Percentiles rank a stretch among this genome's conserved stretches.
Conservation (phyloP, 2,888 invertebrate genomes). For the Congeria kusceri region DNA sequence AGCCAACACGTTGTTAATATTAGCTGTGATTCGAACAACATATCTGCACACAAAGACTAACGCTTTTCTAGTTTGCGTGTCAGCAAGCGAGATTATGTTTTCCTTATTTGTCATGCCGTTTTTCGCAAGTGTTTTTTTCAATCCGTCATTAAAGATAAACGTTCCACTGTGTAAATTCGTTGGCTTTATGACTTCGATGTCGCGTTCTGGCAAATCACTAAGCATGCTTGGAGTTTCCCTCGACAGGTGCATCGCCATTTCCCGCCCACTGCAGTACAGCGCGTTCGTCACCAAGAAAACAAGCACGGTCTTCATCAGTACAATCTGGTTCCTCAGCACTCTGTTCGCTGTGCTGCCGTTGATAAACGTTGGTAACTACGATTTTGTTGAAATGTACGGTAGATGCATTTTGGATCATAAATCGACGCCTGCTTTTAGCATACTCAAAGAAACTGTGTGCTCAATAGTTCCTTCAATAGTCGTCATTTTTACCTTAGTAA, state of each 20-base stretch:
- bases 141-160: conserved; percentile 46
- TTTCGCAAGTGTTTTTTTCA: conserved; percentile 47
- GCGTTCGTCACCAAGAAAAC: conserved; percentile 61
- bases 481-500: conserved; percentile 59
- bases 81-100: conserved; percentile 65
- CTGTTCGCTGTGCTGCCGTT: conserved; percentile 65
- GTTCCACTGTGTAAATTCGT: conserved; percentile 46
- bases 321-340: conserved; percentile 66
- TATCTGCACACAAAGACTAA: conserved; percentile 74
- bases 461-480: conserved; percentile 62
- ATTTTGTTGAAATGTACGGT: conserved; percentile 47
- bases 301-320: conserved; percentile 42
- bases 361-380: conserved; percentile 60
- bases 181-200: conserved; percentile 50
- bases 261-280: conserved; percentile 70
- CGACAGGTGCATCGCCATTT: conserved; percentile 73
- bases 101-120: conserved; percentile 68
- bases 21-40: conserved; percentile 62
- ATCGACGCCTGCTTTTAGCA: conserved; percentile 31
- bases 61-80: conserved; percentile 69
- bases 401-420: conserved; percentile 52
- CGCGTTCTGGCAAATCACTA: conserved; percentile 50
- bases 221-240: conserved; percentile 71
- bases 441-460: conserved; percentile 61
- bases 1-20: conserved; percentile 60